phyloP scores from a whole-genome alignment of 2,113 vertebrate genomes.

The Alouatta palliata region DNA sequence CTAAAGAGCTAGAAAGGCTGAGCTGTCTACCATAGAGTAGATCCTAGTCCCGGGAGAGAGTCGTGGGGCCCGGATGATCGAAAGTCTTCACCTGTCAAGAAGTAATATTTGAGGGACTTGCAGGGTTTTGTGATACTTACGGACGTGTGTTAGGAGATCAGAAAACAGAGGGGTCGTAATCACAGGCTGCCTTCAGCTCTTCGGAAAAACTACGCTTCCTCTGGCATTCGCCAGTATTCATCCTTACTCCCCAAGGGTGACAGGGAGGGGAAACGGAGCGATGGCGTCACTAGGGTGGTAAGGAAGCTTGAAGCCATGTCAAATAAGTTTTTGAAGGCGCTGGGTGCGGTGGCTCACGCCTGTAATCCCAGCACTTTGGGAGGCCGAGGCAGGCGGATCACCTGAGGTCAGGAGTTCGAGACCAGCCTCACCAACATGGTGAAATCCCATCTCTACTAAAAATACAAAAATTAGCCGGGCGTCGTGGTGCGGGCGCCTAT shows the following conservation, averaged over 20 bases:
- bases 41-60: neutral
- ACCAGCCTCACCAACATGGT: no score
- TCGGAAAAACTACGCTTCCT: neutral
- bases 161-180: neutral
- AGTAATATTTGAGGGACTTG: accelerated
- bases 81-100: neutral
- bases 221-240: neutral
- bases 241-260: neutral
- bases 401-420: no score
- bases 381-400: neutral
- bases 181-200: neutral
- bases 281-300: no score
- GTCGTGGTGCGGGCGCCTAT: no score
- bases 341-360: neutral
- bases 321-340: no score
- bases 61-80: accelerated
- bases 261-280: neutral
- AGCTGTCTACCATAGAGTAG: slow-evolving; percentile 43
- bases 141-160: no score
- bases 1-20: slow-evolving; percentile 32
- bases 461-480: no score
- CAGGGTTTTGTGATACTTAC: neutral
- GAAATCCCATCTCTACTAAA: no score
- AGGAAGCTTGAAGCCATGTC: no score
- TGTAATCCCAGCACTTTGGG: neutral